Percentiles rank a stretch among this genome's conserved stretches.
These are phyloP conservation scores for Chionomys nivalis DNA, from an alignment of 2,113 vertebrate species.

Conservation along the genomic window DNA sequence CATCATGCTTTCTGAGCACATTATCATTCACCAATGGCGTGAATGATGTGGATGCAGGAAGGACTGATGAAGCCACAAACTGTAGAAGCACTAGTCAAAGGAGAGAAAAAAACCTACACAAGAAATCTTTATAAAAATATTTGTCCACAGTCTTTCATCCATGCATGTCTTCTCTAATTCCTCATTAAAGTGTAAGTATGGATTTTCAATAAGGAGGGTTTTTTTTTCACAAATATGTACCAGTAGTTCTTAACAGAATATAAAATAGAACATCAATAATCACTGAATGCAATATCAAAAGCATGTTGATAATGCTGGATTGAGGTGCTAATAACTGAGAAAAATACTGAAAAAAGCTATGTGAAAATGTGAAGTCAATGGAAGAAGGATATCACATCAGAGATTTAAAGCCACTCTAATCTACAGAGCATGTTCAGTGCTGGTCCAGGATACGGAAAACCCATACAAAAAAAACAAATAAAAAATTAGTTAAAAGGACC, in stretches of 20 bases:
- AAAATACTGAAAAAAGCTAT: not conserved
- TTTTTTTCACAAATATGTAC: not conserved
- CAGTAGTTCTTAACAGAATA: not conserved
- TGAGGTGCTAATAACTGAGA: not conserved
- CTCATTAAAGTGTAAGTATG: not conserved
- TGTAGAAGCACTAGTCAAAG: not conserved
- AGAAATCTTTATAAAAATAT: not conserved
- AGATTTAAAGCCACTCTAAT: not conserved
- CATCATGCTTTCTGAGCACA: not conserved
- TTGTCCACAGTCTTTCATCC: not conserved
- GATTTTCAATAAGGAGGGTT: not conserved
- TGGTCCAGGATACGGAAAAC: not conserved
- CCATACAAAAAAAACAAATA: not conserved
- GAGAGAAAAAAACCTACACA: not conserved
- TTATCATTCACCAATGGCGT: not conserved
- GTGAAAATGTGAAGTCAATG: not conserved
- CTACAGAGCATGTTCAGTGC: not conserved
- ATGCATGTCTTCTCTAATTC: not conserved
- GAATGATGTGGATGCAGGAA: not conserved
- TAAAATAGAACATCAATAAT: not conserved
- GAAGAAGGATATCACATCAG: too few relatives aligned
- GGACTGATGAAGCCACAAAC: not conserved
- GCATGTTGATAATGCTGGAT: not conserved
- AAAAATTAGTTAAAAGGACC: not conserved
- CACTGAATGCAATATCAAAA: not conserved